Evolutionary conservation across 1,140 invertebrate genomes (phyloP).

Genomic region (Neelides sp.): DNA sequence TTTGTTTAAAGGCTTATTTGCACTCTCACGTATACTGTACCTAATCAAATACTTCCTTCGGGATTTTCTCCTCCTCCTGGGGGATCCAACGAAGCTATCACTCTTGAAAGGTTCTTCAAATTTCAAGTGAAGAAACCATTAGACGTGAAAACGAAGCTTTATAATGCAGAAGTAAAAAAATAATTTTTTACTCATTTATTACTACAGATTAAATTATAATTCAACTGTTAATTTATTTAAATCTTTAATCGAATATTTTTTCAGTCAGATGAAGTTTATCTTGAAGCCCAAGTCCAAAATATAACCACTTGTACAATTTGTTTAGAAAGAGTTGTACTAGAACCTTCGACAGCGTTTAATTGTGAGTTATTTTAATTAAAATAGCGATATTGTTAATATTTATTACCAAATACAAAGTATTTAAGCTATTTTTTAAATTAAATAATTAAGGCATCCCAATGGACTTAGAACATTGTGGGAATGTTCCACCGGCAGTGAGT

Average conservation of each 20-base stretch:
- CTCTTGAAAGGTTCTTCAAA: constrained; percentile 89
- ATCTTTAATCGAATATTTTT: constrained; percentile 17
- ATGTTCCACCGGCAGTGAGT: too few relatives aligned
- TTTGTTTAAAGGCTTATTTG: constrained; percentile 67
- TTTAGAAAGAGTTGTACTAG: constrained; percentile 79
- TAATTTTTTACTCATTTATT: neutral
- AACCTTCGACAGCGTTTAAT: constrained; percentile 76
- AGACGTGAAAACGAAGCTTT: constrained; percentile 97
- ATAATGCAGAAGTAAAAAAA: constrained; percentile 69
- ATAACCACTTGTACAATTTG: constrained; percentile 77
- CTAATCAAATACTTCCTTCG: constrained; percentile 39
- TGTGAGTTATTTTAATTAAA: constrained; percentile 35
- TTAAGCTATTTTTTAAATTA: neutral
- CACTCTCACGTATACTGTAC: constrained; percentile 76
- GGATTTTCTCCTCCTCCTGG: constrained; percentile 44
- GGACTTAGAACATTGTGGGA: neutral
- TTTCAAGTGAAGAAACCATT: constrained; percentile 95
- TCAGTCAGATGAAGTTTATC: constrained; percentile 84
- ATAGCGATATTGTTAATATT: constrained; percentile 2
- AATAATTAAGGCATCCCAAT: constrained; percentile 4
- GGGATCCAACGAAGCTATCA: too few relatives aligned
- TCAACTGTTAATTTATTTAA: neutral
- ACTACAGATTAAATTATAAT: neutral
- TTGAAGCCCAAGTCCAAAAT: constrained; percentile 95
- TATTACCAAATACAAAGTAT: constrained; percentile 1